These are phyloP conservation scores for Hemicrepidius hirtus DNA, from an alignment of 2,888 invertebrate species.

Conservation along the genomic window DNA sequence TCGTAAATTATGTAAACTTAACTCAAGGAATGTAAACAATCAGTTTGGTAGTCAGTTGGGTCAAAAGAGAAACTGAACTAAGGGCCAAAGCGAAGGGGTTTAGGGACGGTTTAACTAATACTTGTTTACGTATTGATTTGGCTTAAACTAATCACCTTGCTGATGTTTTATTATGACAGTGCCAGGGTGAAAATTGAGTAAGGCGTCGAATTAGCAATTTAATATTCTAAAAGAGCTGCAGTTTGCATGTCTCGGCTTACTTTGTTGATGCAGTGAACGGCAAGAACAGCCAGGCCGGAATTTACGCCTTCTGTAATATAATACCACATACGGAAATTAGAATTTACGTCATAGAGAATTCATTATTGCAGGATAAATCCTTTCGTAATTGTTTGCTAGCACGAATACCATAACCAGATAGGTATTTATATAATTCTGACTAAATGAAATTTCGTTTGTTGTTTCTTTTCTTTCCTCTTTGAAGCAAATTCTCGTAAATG, in stretches of 20 bases:
- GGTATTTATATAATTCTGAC: slow-evolving; percentile 42
- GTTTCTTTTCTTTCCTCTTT: slow-evolving; percentile 24
- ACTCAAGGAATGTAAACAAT: slow-evolving; percentile 17
- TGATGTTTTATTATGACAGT: neutral
- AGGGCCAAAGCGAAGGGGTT: neutral
- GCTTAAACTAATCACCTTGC: neutral
- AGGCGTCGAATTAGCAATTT: slow-evolving; percentile 24
- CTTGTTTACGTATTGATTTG: slow-evolving; percentile 2
- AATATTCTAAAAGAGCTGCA: slow-evolving; percentile 25
- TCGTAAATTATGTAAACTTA: slow-evolving; percentile 24
- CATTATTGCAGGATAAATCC: slow-evolving; percentile 55
- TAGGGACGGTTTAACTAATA: slow-evolving; percentile 6
- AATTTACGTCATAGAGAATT: slow-evolving; percentile 59
- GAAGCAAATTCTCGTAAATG: neutral
- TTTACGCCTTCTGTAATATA: slow-evolving; percentile 51
- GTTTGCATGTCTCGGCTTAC: slow-evolving; percentile 38
- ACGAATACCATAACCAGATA: slow-evolving; percentile 51
- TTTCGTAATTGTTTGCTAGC: slow-evolving; percentile 57
- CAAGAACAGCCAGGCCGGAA: slow-evolving; percentile 42
- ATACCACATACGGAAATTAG: slow-evolving; percentile 58
- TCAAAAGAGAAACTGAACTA: slow-evolving; percentile 7
- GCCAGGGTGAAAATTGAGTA: neutral
- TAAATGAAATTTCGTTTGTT: slow-evolving; percentile 30
- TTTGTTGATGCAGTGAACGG: slow-evolving; percentile 32
- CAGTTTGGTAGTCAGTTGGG: slow-evolving; percentile 8